phyloP scores from a whole-genome alignment of 2,888 invertebrate species.

The Parnassius mnemosyne region DNA sequence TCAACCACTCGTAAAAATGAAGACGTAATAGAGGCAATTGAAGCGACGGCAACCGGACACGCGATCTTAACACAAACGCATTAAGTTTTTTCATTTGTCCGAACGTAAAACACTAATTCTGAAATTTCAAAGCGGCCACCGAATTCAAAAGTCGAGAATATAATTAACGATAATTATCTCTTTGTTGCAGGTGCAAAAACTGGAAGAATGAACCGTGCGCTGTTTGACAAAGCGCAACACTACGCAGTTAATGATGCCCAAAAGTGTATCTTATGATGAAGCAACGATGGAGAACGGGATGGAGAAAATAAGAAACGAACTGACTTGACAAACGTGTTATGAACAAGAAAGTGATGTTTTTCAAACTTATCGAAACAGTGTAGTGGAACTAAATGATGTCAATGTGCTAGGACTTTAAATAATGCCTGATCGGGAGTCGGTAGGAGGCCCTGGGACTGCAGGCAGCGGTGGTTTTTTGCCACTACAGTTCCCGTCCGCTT shows the following conservation, averaged over 20 bases:
- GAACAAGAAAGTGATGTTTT: slow-evolving; percentile 30
- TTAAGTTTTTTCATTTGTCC: slow-evolving; percentile 46
- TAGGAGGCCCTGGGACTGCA: slow-evolving; percentile 78
- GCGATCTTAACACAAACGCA: slow-evolving; percentile 48
- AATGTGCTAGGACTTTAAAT: slow-evolving; percentile 59
- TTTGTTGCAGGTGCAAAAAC: slow-evolving; percentile 65
- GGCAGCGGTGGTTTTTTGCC: slow-evolving; percentile 80
- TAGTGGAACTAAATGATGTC: slow-evolving; percentile 49
- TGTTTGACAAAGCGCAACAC: slow-evolving; percentile 28
- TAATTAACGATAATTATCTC: slow-evolving; percentile 46
- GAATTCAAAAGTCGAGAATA: slow-evolving; percentile 40
- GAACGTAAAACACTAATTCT: slow-evolving; percentile 42
- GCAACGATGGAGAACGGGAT: slow-evolving; percentile 52
- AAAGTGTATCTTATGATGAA: slow-evolving; percentile 43
- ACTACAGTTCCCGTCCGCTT: slow-evolving; percentile 79
- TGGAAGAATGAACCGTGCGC: slow-evolving; percentile 41
- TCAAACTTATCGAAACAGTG: slow-evolving; percentile 30
- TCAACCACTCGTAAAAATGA: slow-evolving; percentile 52
- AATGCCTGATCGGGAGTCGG: slow-evolving; percentile 79
- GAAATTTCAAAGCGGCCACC: slow-evolving; percentile 47
- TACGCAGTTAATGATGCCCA: slow-evolving; percentile 40
- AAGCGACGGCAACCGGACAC: slow-evolving; percentile 47
- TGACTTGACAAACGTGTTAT: slow-evolving; percentile 58
- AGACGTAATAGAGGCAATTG: slow-evolving; percentile 60
- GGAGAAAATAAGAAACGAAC: slow-evolving; percentile 58